Evolutionary conservation across 2,888 invertebrate species (phyloP), one percentile per base, ranked within the genome.

Genomic region (Opisthograptis luteolata): DNA sequence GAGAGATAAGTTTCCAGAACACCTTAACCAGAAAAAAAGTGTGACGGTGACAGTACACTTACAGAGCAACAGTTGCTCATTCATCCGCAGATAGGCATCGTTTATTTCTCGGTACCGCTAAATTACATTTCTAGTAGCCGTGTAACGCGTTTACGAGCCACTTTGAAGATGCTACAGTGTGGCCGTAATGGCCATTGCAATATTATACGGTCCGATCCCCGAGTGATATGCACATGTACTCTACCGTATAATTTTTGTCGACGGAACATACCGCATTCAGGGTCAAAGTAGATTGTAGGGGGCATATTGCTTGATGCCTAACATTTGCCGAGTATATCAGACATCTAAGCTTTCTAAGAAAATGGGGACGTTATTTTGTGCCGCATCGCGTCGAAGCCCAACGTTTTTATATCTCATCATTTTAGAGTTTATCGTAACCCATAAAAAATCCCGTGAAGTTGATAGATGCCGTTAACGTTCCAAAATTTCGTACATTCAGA

Each of bases 111-210:
- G 72, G 87, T 88, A 86, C 88, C 86, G 88, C 88, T 87, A 89
- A 87, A 88, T 87, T 82, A 84, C 87, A 80, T 80, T 85, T 87
- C 86, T 88, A 89, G 88, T 87, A 87, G 89, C 87, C 76, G 80
- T 79, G 81, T 79, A 81, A 79, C 83, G 78, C 84, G 81, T 88
- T 89, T 89, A 89, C 82, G 87, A 87, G 83, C 81, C 75, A 84
- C 84, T 87, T 87, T 81, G 80, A 82, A 84, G 87, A 89, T 86
- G 85, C 80, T 78, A 80, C 82, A 74, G 78, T 84, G 80, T 82
- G 79, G 78, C 81, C 77, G 79, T 85, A 87, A 87, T 87, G 86
- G 87, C 87, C 83, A 85, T 85, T 81, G 84, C 83, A 83, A 85
- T 86, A 87, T 88, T 87, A 87, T 83, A 86, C 80, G 80, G 82